Evolutionary conservation across 30 jellyfish, hydroid and myxozoan species (phyloP), one percentile per base, ranked within the genome.

Genomic region (Thelohanellus kitauei): DNA sequence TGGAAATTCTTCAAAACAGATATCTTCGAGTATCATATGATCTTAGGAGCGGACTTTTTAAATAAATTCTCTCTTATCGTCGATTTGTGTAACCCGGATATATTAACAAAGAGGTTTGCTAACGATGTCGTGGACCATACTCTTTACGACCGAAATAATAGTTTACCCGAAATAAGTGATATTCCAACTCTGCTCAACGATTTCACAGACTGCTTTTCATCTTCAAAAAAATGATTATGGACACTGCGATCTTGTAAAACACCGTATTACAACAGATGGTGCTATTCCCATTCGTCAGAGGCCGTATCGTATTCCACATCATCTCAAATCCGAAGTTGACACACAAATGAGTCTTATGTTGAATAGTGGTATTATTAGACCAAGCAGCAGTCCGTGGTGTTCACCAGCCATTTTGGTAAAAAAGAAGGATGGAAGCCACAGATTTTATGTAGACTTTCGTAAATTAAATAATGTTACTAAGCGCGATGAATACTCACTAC

Each of bases 401-500:
- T 48, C 64, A 1, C 57, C 66, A 33, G 22, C 41, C 2, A 64
- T 57, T 14, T 32, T 57, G 4, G 82, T 57, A 0, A 57, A 57
- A 45, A 57, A 57, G 29, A 57, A 47, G 59, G 66, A 57, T 44
- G 82, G 82, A 13, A 20, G 13, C 2, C 23, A 20, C 14, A 46
- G 73, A 0, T 45, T 45, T 23, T 57, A 59, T 29, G 27, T 58
- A 2, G 58, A 58, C 39, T 58, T 40, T 21, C 44, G 80, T 0
- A 56, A 47, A 21, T 33, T 35, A 2, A 56, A 56, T 24, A 40
- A 10, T 20, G 54, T 56, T 15, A 47, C 66, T 1, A 45, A 45
- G 22, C 47, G 34, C 32, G 66, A 56, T 46, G 62, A 56, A 11
- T 45, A 56, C 22, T 51, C 80, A 9, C 21, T 56, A 3, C 80